A percentile compares a stretch with the other conserved stretches of the same genome.
These are phyloP conservation scores for Trinorchestia longiramus DNA, from an alignment of 1,140 invertebrate species.

Conservation along the genomic window DNA sequence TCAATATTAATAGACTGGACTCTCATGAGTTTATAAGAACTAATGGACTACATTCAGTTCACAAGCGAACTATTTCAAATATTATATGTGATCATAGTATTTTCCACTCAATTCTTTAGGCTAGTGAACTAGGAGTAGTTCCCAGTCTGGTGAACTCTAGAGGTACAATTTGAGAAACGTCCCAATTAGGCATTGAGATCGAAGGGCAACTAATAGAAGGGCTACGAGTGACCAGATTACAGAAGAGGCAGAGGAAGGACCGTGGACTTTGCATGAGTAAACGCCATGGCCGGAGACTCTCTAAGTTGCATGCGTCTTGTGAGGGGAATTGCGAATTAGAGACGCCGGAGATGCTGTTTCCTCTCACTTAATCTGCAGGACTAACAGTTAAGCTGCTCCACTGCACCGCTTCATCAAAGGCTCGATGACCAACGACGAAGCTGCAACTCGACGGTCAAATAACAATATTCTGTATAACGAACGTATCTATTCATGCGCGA, in stretches of 20 bases:
- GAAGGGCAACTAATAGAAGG: slow-evolving; percentile 15
- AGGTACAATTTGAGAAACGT: neutral
- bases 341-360: slow-evolving; percentile 54
- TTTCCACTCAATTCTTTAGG: neutral
- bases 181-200: slow-evolving; percentile 8
- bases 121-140: neutral
- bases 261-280: slow-evolving; percentile 50
- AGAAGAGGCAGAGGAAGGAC: slow-evolving; percentile 18
- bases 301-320: slow-evolving; percentile 48
- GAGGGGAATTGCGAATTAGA: slow-evolving; percentile 49
- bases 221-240: slow-evolving; percentile 36
- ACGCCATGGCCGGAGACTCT: slow-evolving; percentile 19
- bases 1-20: too few species aligned
- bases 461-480: neutral
- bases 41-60: too few species aligned
- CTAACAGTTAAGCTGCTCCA: slow-evolving; percentile 52
- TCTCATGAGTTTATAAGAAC: too few species aligned
- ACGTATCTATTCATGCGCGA: neutral
- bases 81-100: too few species aligned
- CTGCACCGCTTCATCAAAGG: slow-evolving; percentile 26
- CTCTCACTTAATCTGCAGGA: slow-evolving; percentile 51
- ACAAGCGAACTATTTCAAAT: too few species aligned
- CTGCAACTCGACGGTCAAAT: neutral
- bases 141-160: neutral
- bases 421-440: slow-evolving; percentile 32